Evolutionary conservation across 1,140 invertebrate genomes (phyloP).

Genomic region (Zelostemma sp.): DNA sequence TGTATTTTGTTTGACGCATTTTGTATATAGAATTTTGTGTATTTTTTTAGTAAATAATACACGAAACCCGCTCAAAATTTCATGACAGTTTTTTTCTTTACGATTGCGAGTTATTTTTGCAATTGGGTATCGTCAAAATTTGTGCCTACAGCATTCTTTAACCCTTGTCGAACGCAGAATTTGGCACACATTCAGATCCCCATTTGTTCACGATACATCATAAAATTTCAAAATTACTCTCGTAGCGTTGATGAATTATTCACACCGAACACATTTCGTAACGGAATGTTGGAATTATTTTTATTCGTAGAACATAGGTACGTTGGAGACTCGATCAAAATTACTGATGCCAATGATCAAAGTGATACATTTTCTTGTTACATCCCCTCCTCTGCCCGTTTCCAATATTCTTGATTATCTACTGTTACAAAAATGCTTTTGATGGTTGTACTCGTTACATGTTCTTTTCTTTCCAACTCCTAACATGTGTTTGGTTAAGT

Average conservation of each 20-base stretch:
- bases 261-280: slow-evolving; percentile 12
- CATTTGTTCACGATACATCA: slow-evolving; percentile 44
- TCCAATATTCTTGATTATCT: background rate
- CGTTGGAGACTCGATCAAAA: background rate
- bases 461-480: background rate
- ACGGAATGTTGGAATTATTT: background rate
- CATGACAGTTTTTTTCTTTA: background rate
- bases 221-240: slow-evolving; percentile 42
- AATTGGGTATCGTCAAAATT: background rate
- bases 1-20: background rate
- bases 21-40: background rate
- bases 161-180: slow-evolving; percentile 33
- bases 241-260: slow-evolving; percentile 41
- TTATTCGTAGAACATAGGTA: background rate
- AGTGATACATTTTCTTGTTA: slow-evolving; percentile 8
- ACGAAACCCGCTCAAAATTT: background rate
- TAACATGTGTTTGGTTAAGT: background rate
- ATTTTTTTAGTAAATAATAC: background rate
- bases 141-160: slow-evolving; percentile 22
- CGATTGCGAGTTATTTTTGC: background rate
- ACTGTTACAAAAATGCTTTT: slow-evolving; percentile 17
- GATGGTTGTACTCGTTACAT: background rate
- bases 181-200: slow-evolving; percentile 37
- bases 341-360: background rate
- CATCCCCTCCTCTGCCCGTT: slow-evolving; percentile 1